These are phyloP conservation scores for Galagoides demidoff DNA, from an alignment of 2,797 vertebrate genomes.

Conservation along the genomic window DNA sequence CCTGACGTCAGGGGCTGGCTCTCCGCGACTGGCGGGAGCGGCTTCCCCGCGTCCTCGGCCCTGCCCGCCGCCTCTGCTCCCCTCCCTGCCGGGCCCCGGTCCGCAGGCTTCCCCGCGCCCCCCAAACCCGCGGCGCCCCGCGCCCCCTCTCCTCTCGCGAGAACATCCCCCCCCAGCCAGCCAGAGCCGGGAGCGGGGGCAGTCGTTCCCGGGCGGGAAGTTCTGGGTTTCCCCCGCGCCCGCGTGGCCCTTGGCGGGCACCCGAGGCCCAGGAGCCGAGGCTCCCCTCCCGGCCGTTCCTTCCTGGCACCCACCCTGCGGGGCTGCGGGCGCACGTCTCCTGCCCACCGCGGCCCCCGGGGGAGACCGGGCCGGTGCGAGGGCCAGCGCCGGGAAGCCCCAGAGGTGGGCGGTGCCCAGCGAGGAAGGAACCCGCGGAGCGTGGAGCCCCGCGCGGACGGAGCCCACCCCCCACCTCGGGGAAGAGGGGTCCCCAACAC, in stretches of 20 bases:
- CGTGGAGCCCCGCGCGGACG: rapidly evolving
- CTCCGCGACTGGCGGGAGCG: conserved; percentile 83
- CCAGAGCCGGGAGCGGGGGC: conserved; percentile 52
- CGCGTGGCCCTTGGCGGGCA: conserved; percentile 69
- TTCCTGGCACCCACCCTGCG: not conserved
- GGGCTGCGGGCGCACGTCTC: not conserved
- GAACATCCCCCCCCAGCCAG: conserved; percentile 65
- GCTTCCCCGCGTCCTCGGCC: conserved; percentile 76
- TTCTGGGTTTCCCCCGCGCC: conserved; percentile 77
- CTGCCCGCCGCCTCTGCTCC: conserved; percentile 61
- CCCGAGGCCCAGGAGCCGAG: not conserved
- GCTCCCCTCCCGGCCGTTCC: too few species aligned
- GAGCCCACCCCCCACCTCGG: not conserved
- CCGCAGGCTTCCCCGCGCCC: conserved; percentile 66
- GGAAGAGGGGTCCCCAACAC: not conserved
- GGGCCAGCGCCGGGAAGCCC: not conserved
- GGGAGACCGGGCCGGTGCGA: rapidly evolving
- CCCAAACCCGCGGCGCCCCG: conserved; percentile 54
- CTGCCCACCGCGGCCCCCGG: not conserved
- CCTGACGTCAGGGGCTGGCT: conserved; percentile 92
- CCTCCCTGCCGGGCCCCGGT: not conserved
- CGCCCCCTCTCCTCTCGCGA: conserved; percentile 79
- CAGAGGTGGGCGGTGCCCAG: not conserved
- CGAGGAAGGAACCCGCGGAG: rapidly evolving
- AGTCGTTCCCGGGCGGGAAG: conserved; percentile 62